Evolutionary conservation across 2,888 invertebrate genomes (phyloP).

Genomic region (Drosophila dives): DNA sequence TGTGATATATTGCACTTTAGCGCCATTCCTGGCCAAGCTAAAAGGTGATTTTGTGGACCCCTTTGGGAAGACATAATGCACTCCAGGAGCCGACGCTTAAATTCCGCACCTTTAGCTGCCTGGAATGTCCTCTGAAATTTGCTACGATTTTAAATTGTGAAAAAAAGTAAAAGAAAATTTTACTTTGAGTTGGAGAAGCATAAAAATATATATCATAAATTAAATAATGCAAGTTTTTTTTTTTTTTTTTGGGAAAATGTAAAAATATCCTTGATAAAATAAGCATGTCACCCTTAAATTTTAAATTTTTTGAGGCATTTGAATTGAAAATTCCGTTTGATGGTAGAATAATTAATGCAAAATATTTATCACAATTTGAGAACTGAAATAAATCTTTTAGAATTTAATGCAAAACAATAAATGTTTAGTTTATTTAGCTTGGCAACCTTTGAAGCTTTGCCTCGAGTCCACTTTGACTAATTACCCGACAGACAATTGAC

Average conservation of each 20-base stretch:
- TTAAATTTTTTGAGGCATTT: background rate
- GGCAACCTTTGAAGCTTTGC: background rate
- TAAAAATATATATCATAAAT: background rate
- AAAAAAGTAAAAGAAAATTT: background rate
- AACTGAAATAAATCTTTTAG: no score
- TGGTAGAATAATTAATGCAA: no score
- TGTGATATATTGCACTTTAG: constrained; percentile 61
- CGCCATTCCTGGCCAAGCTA: constrained; percentile 34
- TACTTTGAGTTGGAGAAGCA: background rate
- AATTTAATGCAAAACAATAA: background rate
- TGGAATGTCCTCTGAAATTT: background rate
- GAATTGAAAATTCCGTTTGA: no score
- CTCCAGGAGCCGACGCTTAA: background rate
- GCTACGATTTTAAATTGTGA: background rate
- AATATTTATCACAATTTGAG: no score
- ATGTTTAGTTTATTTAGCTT: background rate
- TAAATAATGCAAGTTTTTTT: no score
- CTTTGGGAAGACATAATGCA: background rate
- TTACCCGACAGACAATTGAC: constrained; percentile 54
- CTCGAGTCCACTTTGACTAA: constrained; percentile 17
- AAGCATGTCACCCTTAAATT: background rate
- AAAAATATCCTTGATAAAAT: background rate
- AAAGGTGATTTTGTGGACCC: constrained; percentile 4
- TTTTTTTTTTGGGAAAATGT: no score
- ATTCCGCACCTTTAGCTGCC: background rate